Conservation (phyloP, 30 jellyfish, hydroid and myxozoan genomes). For the Aurelia sp. region DNA sequence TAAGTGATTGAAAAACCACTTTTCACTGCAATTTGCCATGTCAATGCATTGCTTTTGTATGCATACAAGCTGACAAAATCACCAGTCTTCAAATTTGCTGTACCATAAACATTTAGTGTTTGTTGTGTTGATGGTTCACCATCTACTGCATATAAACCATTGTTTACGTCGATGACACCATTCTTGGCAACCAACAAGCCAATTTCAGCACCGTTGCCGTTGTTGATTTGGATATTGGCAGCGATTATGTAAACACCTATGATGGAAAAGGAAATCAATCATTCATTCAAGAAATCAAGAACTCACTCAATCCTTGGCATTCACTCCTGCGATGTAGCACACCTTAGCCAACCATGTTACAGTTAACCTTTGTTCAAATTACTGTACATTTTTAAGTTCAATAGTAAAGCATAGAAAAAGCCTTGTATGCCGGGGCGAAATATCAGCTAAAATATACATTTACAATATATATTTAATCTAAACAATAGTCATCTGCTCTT, state of each 20-base stretch:
- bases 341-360: too few relatives aligned
- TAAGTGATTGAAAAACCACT: constrained; percentile 80
- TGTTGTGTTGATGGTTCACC: constrained; percentile 66
- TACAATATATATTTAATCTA: too few relatives aligned
- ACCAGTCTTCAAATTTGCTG: constrained; percentile 79
- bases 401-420: too few relatives aligned
- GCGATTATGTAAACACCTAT: constrained; percentile 80
- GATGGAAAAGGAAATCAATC: too few relatives aligned
- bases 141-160: constrained; percentile 74
- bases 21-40: constrained; percentile 47
- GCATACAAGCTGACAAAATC: constrained; percentile 64
- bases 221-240: constrained; percentile 76
- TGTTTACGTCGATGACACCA: constrained; percentile 66
- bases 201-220: constrained; percentile 62
- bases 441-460: too few relatives aligned
- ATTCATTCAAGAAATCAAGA: too few relatives aligned
- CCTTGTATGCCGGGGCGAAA: too few relatives aligned
- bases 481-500: too few relatives aligned
- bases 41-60: constrained; percentile 22
- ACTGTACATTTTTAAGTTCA: too few relatives aligned
- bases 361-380: too few relatives aligned
- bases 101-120: constrained; percentile 81
- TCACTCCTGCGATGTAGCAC: too few relatives aligned
- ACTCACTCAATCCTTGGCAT: too few relatives aligned
- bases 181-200: constrained; percentile 67